A percentile compares a stretch with the other conserved stretches of the same genome.
These are phyloP conservation scores for Mythimna vitellina DNA, from an alignment of 2,888 invertebrate species.

Conservation along the genomic window DNA sequence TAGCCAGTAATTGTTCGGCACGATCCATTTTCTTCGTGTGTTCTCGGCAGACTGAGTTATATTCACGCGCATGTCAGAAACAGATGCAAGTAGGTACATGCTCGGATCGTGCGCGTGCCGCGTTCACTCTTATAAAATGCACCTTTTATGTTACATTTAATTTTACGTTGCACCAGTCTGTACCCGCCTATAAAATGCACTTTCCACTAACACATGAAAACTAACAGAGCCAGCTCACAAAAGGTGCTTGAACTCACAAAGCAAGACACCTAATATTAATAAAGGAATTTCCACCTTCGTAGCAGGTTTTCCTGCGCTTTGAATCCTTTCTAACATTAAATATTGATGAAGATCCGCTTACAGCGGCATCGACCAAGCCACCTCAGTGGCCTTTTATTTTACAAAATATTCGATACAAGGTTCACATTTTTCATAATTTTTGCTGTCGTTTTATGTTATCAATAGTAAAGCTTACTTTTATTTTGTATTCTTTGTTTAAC, in stretches of 20 bases:
- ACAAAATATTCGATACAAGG: slow-evolving; percentile 5
- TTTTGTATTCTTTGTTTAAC: too few relatives aligned
- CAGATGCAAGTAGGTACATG: too few relatives aligned
- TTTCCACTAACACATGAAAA: neutral
- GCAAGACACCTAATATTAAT: slow-evolving; percentile 24
- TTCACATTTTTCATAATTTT: slow-evolving; percentile 6
- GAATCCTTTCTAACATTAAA: slow-evolving; percentile 30
- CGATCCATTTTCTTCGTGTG: too few relatives aligned
- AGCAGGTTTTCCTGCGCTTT: slow-evolving; percentile 15
- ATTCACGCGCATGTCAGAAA: too few relatives aligned
- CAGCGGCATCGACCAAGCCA: slow-evolving; percentile 4
- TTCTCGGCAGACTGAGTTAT: too few relatives aligned
- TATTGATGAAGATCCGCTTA: slow-evolving; percentile 55
- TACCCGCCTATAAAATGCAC: neutral
- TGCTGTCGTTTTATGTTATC: neutral
- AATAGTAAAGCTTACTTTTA: neutral
- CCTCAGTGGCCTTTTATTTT: slow-evolving; percentile 4
- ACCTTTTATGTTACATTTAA: too few relatives aligned
- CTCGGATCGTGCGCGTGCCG: too few relatives aligned
- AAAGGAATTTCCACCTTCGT: slow-evolving; percentile 40
- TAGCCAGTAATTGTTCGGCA: too few relatives aligned
- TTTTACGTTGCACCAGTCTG: too few relatives aligned
- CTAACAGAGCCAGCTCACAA: neutral
- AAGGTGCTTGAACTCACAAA: slow-evolving; percentile 30
- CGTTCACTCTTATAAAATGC: too few relatives aligned